Conservation (phyloP, 2,888 invertebrate genomes). For the Copidosoma aretas region DNA sequence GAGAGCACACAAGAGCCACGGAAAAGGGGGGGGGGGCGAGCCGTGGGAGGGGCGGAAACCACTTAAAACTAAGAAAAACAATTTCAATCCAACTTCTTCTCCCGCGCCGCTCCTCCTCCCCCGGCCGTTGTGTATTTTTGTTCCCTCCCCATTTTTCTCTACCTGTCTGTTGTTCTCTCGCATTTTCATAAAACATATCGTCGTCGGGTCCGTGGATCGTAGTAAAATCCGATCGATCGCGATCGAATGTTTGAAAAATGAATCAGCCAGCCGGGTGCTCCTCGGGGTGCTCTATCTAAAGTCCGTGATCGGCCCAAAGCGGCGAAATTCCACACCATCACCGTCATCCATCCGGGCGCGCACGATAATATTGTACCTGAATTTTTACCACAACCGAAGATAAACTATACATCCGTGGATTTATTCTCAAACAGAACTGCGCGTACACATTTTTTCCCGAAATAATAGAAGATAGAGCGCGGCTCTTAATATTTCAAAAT, state of each 20-base stretch:
- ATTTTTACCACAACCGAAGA: conserved; percentile 2
- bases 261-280: too few relatives aligned
- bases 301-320: too few relatives aligned
- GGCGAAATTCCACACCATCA: too few relatives aligned
- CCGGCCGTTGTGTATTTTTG: conserved; percentile 6
- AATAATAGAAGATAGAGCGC: neutral
- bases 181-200: too few relatives aligned
- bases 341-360: too few relatives aligned
- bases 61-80: conserved; percentile 56
- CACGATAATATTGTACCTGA: too few relatives aligned
- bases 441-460: neutral
- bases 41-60: conserved; percentile 45
- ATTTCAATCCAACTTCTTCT: conserved; percentile 56
- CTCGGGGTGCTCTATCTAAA: too few relatives aligned
- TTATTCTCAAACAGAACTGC: conserved; percentile 5
- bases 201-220: too few relatives aligned
- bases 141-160: neutral
- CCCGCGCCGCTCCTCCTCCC: conserved; percentile 15
- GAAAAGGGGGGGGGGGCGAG: conserved; percentile 45
- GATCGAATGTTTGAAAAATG: too few relatives aligned
- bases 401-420: conserved; percentile 5
- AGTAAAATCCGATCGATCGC: too few relatives aligned
- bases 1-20: conserved; percentile 12
- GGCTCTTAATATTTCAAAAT: conserved; percentile 18
- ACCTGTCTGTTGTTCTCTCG: too few relatives aligned